Conservation (phyloP, 2,888 invertebrate species). For the Drosophila tripunctata region DNA sequence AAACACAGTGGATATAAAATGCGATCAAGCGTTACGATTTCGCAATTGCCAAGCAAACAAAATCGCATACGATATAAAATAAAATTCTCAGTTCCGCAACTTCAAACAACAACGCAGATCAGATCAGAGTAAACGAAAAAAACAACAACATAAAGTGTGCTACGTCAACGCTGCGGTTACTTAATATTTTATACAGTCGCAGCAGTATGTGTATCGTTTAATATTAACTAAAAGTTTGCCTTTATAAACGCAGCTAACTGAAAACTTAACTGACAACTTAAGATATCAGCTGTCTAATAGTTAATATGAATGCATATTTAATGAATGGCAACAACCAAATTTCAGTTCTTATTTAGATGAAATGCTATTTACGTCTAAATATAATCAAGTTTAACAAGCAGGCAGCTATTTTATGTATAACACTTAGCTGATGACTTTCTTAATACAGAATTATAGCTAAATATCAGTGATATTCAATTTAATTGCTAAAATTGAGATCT, state of each 20-base stretch:
- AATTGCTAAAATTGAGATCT: too few relatives aligned
- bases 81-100: slow-evolving; percentile 25
- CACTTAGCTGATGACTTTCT: too few relatives aligned
- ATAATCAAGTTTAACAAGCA: too few relatives aligned
- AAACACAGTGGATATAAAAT: slow-evolving; percentile 61
- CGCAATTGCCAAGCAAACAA: slow-evolving; percentile 75
- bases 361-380: too few relatives aligned
- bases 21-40: slow-evolving; percentile 71
- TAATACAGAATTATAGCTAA: too few relatives aligned
- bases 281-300: too few relatives aligned
- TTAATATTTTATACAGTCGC: slow-evolving; percentile 23
- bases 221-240: not conserved
- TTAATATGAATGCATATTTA: too few relatives aligned
- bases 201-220: slow-evolving; percentile 1
- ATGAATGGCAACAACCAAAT: too few relatives aligned
- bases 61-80: slow-evolving; percentile 38
- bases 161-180: slow-evolving; percentile 29
- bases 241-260: not conserved
- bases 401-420: too few relatives aligned
- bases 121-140: not conserved
- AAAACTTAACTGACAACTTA: not conserved
- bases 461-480: too few relatives aligned
- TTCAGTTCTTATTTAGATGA: too few relatives aligned
- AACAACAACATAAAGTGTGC: not conserved
- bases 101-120: slow-evolving; percentile 8